Percentiles rank a stretch among this genome's conserved stretches.
Conservation (phyloP, 30 jellyfish, hydroid and myxozoan species). For the Mastigias papua region DNA sequence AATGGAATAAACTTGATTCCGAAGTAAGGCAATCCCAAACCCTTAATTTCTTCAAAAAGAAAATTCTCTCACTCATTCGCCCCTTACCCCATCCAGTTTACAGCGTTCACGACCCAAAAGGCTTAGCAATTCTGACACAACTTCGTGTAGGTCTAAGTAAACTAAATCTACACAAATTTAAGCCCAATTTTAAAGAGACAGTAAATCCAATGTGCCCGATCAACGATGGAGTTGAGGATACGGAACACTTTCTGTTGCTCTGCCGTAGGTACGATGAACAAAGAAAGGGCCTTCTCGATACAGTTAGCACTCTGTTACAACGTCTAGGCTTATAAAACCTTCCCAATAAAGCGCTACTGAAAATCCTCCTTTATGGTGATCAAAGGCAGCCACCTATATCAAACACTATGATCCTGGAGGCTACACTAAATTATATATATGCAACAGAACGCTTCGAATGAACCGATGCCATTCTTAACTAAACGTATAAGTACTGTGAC, state of each 20-base stretch:
- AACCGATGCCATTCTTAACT: too few species aligned
- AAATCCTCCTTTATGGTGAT: too few species aligned
- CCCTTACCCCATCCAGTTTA: neutral
- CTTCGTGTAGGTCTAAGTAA: conserved; percentile 14
- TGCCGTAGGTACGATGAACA: conserved; percentile 3
- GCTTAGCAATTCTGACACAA: conserved; percentile 10
- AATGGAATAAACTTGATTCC: neutral
- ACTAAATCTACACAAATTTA: conserved; percentile 4
- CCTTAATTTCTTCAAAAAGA: neutral
- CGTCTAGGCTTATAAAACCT: neutral
- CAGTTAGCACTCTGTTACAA: neutral
- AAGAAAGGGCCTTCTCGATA: conserved; percentile 9
- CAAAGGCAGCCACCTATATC: too few species aligned
- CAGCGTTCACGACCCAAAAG: conserved; percentile 3
- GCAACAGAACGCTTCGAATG: too few species aligned
- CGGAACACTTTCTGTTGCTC: conserved; percentile 17
- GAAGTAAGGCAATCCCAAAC: neutral
- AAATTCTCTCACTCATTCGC: neutral
- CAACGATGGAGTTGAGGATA: conserved; percentile 11
- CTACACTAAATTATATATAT: too few species aligned
- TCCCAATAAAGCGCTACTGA: neutral
- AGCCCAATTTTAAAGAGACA: neutral
- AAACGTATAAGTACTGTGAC: too few species aligned
- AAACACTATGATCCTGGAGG: too few species aligned
- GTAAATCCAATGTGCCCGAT: conserved; percentile 20